A percentile compares a stretch with the other conserved stretches of the same genome.
Evolutionary conservation across 1,140 invertebrate species (phyloP).

Genomic region (Rhopalosiphum padi): DNA sequence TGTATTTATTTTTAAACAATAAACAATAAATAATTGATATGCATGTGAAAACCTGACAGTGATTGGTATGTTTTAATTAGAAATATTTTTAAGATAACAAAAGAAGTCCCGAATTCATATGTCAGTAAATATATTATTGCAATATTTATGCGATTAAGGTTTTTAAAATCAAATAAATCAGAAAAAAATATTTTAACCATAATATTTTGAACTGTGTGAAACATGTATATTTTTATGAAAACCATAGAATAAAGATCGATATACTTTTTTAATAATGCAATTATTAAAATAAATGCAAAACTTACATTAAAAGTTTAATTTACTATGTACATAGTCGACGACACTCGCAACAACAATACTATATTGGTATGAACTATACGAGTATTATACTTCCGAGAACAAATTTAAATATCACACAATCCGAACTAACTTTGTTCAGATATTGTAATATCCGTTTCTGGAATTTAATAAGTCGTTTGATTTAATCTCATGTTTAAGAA

Average conservation of each 20-base stretch:
- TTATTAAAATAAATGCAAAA: too few relatives aligned
- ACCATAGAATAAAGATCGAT: background rate
- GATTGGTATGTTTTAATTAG: background rate
- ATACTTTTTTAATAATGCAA: background rate
- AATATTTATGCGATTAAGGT: background rate
- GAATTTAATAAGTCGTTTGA: background rate
- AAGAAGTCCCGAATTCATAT: background rate
- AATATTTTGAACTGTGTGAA: too few relatives aligned
- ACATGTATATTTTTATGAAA: background rate
- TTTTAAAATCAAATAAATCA: background rate
- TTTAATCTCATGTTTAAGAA: background rate
- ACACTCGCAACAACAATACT: background rate
- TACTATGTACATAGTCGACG: background rate
- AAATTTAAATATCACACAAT: background rate
- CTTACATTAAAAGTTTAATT: background rate
- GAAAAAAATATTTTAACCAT: background rate
- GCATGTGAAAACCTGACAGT: background rate
- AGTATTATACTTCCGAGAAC: background rate
- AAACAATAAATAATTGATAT: background rate
- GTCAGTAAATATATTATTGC: background rate
- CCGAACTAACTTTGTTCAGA: background rate
- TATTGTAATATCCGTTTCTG: background rate
- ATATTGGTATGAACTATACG: background rate
- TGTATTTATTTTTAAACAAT: background rate
- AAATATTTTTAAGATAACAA: constrained; percentile 1